Evolutionary conservation across 2,888 invertebrate species (phyloP).

Genomic region (Eulithis testata): DNA sequence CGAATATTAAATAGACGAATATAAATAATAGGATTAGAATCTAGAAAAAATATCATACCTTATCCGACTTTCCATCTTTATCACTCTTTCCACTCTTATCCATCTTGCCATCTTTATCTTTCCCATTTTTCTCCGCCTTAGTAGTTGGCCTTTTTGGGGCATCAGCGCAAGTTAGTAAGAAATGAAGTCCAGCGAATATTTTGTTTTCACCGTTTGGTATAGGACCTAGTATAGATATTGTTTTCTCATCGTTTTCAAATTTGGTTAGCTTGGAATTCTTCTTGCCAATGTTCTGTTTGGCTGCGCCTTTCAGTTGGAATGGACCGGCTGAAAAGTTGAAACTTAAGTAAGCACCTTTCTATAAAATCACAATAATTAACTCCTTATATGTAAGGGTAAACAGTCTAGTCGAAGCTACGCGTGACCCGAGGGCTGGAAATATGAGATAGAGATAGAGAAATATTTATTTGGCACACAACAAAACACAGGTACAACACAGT

Average conservation of each 20-base stretch:
- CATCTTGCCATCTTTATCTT: neutral
- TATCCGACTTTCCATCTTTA: neutral
- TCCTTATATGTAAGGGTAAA: too few relatives aligned
- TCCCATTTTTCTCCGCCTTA: slow-evolving; percentile 43
- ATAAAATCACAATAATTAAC: too few relatives aligned
- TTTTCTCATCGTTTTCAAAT: slow-evolving; percentile 77
- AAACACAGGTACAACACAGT: too few relatives aligned
- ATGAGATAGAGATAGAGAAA: too few relatives aligned
- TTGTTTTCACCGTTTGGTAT: slow-evolving; percentile 76
- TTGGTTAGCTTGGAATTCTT: slow-evolving; percentile 79
- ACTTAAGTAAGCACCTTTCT: neutral
- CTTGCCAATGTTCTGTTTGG: slow-evolving; percentile 79
- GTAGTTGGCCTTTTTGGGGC: slow-evolving; percentile 54
- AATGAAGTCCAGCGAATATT: slow-evolving; percentile 82
- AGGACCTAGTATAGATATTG: slow-evolving; percentile 80
- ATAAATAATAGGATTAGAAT: too few relatives aligned
- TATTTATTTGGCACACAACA: too few relatives aligned
- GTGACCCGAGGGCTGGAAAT: too few relatives aligned
- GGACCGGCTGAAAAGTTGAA: slow-evolving; percentile 66
- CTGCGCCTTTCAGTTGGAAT: slow-evolving; percentile 80
- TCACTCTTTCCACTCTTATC: slow-evolving; percentile 22
- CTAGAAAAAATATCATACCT: neutral
- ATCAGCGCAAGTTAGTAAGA: slow-evolving; percentile 85
- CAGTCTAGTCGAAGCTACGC: too few relatives aligned
- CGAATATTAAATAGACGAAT: too few relatives aligned